Percentiles rank a stretch among this genome's conserved stretches.
phyloP scores from a whole-genome alignment of 2,888 invertebrate species.

The Thysanoteuthis rhombus region DNA sequence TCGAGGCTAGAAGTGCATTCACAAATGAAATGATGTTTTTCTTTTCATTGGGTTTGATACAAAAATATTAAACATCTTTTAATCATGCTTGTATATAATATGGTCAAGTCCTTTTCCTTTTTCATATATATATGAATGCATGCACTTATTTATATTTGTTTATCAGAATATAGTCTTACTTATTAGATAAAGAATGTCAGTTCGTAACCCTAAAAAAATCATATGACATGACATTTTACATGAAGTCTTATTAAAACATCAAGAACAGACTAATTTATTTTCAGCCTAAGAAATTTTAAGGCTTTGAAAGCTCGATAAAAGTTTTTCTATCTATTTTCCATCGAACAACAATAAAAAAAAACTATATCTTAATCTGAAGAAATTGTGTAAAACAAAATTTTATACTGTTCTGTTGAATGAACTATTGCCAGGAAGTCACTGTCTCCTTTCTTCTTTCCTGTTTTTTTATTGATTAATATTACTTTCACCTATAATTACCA shows the following conservation, averaged over 20 bases:
- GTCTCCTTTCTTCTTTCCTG: not conserved
- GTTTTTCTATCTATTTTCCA: not conserved
- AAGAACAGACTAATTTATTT: not conserved
- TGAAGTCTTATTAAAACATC: not conserved
- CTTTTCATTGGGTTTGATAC: not conserved
- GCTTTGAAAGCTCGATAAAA: not conserved
- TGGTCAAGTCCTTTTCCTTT: not conserved
- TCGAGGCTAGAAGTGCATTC: not conserved
- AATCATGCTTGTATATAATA: not conserved
- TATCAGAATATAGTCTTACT: not conserved
- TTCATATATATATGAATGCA: not conserved
- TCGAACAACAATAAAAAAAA: not conserved
- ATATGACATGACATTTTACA: constrained; percentile 12
- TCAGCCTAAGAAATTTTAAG: not conserved
- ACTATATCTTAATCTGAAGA: not conserved
- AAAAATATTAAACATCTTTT: not conserved
- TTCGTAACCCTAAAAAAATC: not conserved
- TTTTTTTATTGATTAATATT: not conserved
- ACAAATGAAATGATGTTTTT: not conserved
- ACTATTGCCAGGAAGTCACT: not conserved
- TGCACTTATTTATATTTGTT: not conserved
- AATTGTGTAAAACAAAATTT: not conserved
- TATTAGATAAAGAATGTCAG: not conserved
- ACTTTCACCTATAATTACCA: not conserved
- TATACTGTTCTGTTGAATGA: not conserved